These are phyloP conservation scores for Myotis planiceps DNA, from an alignment of 2,797 vertebrate genomes.

Conservation along the genomic window DNA sequence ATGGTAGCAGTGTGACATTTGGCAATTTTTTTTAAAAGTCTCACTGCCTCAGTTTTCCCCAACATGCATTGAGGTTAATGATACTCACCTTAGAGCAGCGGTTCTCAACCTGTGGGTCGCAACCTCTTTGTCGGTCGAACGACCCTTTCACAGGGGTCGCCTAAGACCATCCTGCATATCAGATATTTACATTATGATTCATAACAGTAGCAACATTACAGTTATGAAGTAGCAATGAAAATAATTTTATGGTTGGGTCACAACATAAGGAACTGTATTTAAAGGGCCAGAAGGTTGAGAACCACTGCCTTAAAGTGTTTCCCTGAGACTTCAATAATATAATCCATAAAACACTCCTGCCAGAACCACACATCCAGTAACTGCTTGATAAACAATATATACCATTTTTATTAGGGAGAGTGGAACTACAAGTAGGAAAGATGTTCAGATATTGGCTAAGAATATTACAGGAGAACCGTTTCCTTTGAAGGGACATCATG, in stretches of 20 bases:
- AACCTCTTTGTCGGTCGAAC: too few species aligned
- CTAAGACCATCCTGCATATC: too few species aligned
- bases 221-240: too few species aligned
- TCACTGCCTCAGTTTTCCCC: not conserved
- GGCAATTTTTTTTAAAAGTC: not conserved
- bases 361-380: not conserved
- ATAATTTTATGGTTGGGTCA: too few species aligned
- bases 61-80: not conserved
- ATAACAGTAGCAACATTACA: too few species aligned
- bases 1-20: not conserved
- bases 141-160: too few species aligned
- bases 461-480: not conserved
- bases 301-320: not conserved
- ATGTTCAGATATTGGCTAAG: not conserved
- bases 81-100: not conserved
- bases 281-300: too few species aligned
- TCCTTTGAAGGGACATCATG: not conserved
- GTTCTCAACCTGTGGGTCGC: too few species aligned
- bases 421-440: not conserved
- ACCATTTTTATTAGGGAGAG: not conserved
- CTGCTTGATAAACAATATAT: not conserved
- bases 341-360: not conserved
- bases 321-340: not conserved
- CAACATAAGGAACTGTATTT: too few species aligned
- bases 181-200: too few species aligned